Evolutionary conservation across 2,113 vertebrate genomes (phyloP).

Genomic region (Calyptomena viridis): DNA sequence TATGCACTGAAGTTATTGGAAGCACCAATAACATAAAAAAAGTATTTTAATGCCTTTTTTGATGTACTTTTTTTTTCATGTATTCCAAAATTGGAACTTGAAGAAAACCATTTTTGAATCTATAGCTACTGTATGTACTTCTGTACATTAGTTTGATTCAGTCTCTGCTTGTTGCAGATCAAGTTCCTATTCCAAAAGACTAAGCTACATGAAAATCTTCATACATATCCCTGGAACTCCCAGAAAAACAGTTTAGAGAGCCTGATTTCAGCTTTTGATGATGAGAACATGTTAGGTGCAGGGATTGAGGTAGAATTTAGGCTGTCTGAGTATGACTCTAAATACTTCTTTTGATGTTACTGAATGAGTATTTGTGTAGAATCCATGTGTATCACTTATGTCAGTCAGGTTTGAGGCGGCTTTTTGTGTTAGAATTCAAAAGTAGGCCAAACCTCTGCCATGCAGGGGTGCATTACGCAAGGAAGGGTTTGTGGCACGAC

Average conservation of each 20-base stretch:
- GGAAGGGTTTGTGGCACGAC: neutral
- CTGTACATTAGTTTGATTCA: neutral
- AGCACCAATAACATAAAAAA: neutral
- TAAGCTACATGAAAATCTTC: neutral
- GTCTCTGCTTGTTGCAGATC: neutral
- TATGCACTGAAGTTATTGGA: neutral
- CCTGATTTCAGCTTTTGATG: neutral
- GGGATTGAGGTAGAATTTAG: neutral
- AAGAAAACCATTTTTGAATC: neutral
- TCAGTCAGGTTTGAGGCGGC: neutral
- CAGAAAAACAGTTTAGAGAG: neutral
- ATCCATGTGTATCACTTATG: neutral
- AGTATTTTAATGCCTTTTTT: neutral
- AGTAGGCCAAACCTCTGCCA: neutral
- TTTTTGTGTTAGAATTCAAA: neutral
- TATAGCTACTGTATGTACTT: neutral
- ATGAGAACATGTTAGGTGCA: neutral
- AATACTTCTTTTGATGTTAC: neutral
- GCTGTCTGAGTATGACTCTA: neutral
- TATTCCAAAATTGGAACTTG: neutral
- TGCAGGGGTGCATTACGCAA: accelerated
- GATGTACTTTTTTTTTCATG: neutral
- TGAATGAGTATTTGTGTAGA: neutral
- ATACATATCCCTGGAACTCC: neutral
- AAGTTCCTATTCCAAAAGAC: neutral